These are phyloP conservation scores for Tetragonula clypearis DNA, from an alignment of 1,140 invertebrate species.

Conservation along the genomic window DNA sequence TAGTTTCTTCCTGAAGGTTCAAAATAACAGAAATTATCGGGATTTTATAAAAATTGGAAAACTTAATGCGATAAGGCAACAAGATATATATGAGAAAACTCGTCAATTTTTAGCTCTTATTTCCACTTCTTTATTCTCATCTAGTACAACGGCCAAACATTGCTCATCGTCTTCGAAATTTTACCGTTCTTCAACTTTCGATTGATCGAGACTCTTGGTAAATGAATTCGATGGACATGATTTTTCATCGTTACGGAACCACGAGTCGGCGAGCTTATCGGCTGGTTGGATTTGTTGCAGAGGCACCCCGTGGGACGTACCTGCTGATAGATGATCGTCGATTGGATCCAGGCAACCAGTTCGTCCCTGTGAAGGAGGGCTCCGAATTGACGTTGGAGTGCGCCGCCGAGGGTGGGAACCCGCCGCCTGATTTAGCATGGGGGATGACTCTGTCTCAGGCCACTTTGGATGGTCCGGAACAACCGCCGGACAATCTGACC, in stretches of 20 bases:
- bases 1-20: too few relatives aligned
- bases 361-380: slow-evolving; percentile 91
- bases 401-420: slow-evolving; percentile 91
- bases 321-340: slow-evolving; percentile 90
- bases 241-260: slow-evolving; percentile 58
- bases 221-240: not conserved
- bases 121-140: too few relatives aligned
- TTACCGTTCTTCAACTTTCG: too few relatives aligned
- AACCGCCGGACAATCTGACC: slow-evolving; percentile 80
- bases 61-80: too few relatives aligned
- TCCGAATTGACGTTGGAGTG: slow-evolving; percentile 90
- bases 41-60: too few relatives aligned
- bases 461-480: slow-evolving; percentile 82
- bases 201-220: not conserved
- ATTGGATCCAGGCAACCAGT: slow-evolving; percentile 91
- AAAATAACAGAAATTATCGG: too few relatives aligned
- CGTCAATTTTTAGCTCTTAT: too few relatives aligned
- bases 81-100: too few relatives aligned
- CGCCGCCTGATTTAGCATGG: slow-evolving; percentile 88
- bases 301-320: slow-evolving; percentile 89
- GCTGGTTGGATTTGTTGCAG: slow-evolving; percentile 81
- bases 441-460: slow-evolving; percentile 84
- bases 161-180: too few relatives aligned
- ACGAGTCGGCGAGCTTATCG: slow-evolving; percentile 49
- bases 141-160: too few relatives aligned